These are phyloP conservation scores for Latheticus oryzae DNA, from an alignment of 2,888 invertebrate genomes.

Conservation along the genomic window DNA sequence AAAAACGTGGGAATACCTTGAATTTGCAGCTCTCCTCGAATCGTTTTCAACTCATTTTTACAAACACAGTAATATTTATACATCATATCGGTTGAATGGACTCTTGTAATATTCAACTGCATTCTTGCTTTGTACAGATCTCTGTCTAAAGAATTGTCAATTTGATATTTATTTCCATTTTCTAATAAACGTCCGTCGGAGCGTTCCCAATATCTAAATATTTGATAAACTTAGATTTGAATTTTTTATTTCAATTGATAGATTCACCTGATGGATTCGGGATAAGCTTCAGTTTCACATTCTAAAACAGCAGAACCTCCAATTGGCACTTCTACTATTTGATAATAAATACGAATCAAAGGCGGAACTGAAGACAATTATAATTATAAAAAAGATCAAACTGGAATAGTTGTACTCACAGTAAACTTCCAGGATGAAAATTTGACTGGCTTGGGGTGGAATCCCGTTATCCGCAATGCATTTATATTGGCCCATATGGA, in stretches of 20 bases:
- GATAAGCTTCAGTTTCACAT: slow-evolving; percentile 90
- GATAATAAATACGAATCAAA: slow-evolving; percentile 82
- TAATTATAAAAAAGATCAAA: too few relatives aligned
- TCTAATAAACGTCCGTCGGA: slow-evolving; percentile 81
- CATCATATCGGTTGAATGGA: slow-evolving; percentile 77
- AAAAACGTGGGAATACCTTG: slow-evolving; percentile 65
- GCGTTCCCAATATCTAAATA: slow-evolving; percentile 87
- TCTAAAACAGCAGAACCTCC: slow-evolving; percentile 79
- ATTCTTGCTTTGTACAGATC: slow-evolving; percentile 77
- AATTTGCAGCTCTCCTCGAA: slow-evolving; percentile 78
- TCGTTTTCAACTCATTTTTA: slow-evolving; percentile 85
- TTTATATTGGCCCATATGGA: slow-evolving; percentile 81
- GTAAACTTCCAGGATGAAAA: slow-evolving; percentile 87
- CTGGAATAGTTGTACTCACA: slow-evolving; percentile 72
- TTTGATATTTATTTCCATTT: slow-evolving; percentile 73
- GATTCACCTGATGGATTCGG: slow-evolving; percentile 82
- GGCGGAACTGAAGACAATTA: slow-evolving; percentile 76
- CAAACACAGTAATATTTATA: slow-evolving; percentile 83
- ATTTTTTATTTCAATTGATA: too few relatives aligned
- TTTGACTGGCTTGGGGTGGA: slow-evolving; percentile 83
- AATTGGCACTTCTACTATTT: slow-evolving; percentile 78
- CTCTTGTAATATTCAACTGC: slow-evolving; percentile 80
- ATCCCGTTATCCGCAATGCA: slow-evolving; percentile 89
- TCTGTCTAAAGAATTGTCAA: slow-evolving; percentile 69
- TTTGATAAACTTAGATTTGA: too few relatives aligned